Conservation (phyloP, 2,888 invertebrate genomes). For the Lasioglossum zephyrum region DNA sequence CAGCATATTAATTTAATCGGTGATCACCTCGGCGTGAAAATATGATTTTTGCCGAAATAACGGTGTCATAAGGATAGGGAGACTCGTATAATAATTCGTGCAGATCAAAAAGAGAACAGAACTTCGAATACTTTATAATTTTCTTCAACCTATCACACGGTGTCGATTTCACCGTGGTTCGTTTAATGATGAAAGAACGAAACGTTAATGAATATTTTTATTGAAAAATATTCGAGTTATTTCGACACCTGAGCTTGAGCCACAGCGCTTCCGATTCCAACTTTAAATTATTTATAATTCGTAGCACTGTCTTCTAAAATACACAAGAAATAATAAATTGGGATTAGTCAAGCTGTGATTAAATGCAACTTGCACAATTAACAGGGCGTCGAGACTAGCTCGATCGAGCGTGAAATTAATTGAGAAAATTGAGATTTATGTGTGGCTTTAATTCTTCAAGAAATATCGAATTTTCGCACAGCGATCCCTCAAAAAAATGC, state of each 20-base stretch:
- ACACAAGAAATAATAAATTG: neutral
- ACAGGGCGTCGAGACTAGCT: neutral
- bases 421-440: neutral
- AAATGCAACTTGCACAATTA: neutral
- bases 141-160: constrained; percentile 28
- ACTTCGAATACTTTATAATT: constrained; percentile 20
- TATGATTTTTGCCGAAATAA: neutral
- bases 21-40: neutral
- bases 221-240: neutral
- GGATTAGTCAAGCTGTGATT: too few relatives aligned
- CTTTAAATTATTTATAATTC: neutral
- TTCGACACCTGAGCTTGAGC: neutral
- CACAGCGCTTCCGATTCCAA: neutral
- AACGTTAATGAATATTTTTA: neutral
- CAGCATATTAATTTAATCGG: constrained; percentile 24
- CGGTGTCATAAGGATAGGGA: accelerated
- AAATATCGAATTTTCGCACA: neutral
- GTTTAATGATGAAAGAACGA: neutral
- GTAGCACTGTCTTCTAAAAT: neutral
- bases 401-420: neutral
- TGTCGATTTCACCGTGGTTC: neutral
- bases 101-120: neutral
- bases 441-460: neutral
- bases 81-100: neutral
- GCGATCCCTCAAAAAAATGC: neutral